Conservation (phyloP, 1,140 invertebrate species). For the Metopolophium dirhodum region DNA sequence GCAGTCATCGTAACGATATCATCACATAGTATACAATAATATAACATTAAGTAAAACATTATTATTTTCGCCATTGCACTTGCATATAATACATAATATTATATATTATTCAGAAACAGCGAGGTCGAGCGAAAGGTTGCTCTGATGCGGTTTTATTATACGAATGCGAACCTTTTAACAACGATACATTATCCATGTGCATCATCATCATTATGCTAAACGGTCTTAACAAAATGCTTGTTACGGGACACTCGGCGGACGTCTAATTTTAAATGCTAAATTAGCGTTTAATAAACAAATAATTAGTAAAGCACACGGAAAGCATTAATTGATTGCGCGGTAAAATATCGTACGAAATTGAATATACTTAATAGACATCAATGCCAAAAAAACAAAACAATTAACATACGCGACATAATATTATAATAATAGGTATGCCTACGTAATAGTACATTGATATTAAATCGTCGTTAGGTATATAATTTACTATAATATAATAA, state of each 20-base stretch:
- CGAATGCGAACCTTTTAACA: neutral
- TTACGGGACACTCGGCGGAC: neutral
- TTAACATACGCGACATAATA: neutral
- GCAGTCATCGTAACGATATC: neutral
- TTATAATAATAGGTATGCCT: neutral
- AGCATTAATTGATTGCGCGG: neutral
- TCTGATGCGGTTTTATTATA: neutral
- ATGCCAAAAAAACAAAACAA: conserved; percentile 35
- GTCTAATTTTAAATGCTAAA: neutral
- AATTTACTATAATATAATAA: neutral
- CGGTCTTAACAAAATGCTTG: neutral
- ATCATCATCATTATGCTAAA: neutral
- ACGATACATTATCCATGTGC: neutral
- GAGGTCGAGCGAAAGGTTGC: neutral
- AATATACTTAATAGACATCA: neutral
- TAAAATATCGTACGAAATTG: neutral
- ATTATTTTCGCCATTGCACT: neutral
- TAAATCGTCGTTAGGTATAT: neutral
- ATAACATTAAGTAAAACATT: neutral
- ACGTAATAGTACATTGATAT: neutral
- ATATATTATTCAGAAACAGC: neutral
- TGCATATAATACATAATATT: too few species aligned
- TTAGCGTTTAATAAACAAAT: conserved; percentile 10
- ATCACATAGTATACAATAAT: neutral
- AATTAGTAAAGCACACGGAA: neutral